Evolutionary conservation across 53 echinoderm and acorn worm genomes (phyloP).

Genomic region (Patiria pectinifera): DNA sequence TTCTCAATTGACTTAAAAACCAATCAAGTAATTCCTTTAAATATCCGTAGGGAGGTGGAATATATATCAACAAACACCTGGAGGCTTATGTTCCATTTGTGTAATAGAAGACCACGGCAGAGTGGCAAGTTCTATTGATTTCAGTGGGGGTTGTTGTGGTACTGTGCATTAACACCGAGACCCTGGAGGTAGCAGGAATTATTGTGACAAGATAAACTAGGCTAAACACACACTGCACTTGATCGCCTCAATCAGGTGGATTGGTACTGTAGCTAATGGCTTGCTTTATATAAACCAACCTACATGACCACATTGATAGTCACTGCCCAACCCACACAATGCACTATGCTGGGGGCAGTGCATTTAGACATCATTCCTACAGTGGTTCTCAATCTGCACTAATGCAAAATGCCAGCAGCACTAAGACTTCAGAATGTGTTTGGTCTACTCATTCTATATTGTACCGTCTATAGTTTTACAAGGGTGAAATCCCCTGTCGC

Average conservation of each 20-base stretch:
- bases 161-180: conserved; percentile 56
- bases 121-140: conserved; percentile 64
- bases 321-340: conserved; percentile 18
- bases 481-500: no score
- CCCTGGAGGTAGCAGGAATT: conserved; percentile 56
- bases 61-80: conserved; percentile 64
- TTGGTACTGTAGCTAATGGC: conserved; percentile 57
- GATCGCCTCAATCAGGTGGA: conserved; percentile 58
- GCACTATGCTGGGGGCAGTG: not conserved
- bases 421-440: not conserved
- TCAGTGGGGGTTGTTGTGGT: conserved; percentile 51
- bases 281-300: conserved; percentile 25
- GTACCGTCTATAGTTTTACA: not conserved
- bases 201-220: conserved; percentile 67
- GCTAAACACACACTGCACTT: conserved; percentile 54
- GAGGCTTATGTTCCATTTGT: conserved; percentile 65
- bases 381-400: not conserved
- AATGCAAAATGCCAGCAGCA: conserved; percentile 2
- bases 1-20: conserved; percentile 30
- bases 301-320: not conserved
- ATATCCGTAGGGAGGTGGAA: conserved; percentile 51
- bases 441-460: not conserved
- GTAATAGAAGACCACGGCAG: conserved; percentile 52
- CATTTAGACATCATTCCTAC: not conserved
- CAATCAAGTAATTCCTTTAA: conserved; percentile 58